Conservation (phyloP, 1,140 invertebrate genomes). For the Panulirus ornatus region DNA sequence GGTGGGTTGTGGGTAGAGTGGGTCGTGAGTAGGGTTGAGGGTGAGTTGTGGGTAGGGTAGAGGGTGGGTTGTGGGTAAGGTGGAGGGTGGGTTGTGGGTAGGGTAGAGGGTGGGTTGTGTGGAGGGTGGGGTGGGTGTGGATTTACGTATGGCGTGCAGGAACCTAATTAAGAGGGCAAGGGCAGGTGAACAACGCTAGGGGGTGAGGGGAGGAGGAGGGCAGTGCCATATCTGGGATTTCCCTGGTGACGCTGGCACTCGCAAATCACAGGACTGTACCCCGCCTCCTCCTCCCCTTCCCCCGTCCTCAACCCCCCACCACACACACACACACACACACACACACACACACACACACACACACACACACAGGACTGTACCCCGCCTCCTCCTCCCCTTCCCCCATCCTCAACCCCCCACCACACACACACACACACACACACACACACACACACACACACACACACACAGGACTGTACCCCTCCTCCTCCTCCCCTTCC, state of each 20-base stretch:
- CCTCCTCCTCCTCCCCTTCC: neutral
- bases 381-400: neutral
- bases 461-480: neutral
- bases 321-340: conserved; percentile 26
- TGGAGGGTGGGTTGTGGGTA: neutral
- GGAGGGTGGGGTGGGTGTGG: neutral
- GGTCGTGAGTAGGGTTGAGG: neutral
- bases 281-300: neutral
- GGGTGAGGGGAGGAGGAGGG: neutral
- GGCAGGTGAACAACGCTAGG: conserved; percentile 37
- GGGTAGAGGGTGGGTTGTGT: neutral
- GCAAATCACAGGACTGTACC: conserved; percentile 57
- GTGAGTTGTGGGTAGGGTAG: neutral
- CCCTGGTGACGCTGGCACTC: conserved; percentile 55
- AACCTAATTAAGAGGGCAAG: conserved; percentile 45
- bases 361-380: neutral
- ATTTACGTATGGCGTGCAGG: conserved; percentile 21
- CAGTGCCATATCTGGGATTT: conserved; percentile 59
- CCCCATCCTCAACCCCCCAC: neutral
- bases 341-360: conserved; percentile 3
- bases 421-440: neutral
- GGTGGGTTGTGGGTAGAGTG: neutral
- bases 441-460: neutral
- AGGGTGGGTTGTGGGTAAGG: neutral
- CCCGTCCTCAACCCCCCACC: neutral